Conservation (phyloP, 1,140 invertebrate genomes). For the Drosophila eugracilis region DNA sequence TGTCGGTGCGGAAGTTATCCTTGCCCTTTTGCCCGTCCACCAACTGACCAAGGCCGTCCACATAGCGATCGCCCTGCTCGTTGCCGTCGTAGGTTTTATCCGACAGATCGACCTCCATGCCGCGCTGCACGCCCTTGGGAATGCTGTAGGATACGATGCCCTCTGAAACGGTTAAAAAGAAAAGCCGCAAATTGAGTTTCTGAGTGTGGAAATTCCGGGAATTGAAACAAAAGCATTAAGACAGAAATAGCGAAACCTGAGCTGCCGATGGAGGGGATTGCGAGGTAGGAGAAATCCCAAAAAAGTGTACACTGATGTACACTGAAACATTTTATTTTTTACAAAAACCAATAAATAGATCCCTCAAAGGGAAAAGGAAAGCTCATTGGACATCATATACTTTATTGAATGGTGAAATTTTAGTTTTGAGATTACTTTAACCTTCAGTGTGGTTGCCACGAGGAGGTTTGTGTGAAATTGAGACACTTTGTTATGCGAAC, state of each 20-base stretch:
- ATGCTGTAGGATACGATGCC: slow-evolving; percentile 93
- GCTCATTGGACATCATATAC: too few species aligned
- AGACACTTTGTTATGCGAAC: slow-evolving; percentile 74
- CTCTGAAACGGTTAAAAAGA: slow-evolving; percentile 86
- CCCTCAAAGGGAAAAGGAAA: too few species aligned
- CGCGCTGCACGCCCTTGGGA: slow-evolving; percentile 92
- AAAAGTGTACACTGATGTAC: too few species aligned
- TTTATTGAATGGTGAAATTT: too few species aligned
- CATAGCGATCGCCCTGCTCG: slow-evolving; percentile 90
- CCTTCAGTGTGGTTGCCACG: slow-evolving; percentile 7
- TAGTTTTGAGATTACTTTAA: neutral
- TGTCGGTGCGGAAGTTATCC: slow-evolving; percentile 92
- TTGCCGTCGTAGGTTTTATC: slow-evolving; percentile 97
- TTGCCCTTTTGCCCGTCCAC: slow-evolving; percentile 94
- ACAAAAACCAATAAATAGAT: too few species aligned
- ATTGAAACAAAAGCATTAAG: slow-evolving; percentile 28
- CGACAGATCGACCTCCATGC: slow-evolving; percentile 93
- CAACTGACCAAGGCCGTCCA: slow-evolving; percentile 95
- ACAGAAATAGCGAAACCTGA: slow-evolving; percentile 57
- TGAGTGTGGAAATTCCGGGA: slow-evolving; percentile 50
- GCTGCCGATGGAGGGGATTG: neutral
- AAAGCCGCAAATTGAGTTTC: slow-evolving; percentile 33
- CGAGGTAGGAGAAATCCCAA: too few species aligned
- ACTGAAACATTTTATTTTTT: too few species aligned
- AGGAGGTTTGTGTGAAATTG: slow-evolving; percentile 56